Evolutionary conservation across 2,113 vertebrate species (phyloP).

Genomic region (Pseudorectes ferrugineus): DNA sequence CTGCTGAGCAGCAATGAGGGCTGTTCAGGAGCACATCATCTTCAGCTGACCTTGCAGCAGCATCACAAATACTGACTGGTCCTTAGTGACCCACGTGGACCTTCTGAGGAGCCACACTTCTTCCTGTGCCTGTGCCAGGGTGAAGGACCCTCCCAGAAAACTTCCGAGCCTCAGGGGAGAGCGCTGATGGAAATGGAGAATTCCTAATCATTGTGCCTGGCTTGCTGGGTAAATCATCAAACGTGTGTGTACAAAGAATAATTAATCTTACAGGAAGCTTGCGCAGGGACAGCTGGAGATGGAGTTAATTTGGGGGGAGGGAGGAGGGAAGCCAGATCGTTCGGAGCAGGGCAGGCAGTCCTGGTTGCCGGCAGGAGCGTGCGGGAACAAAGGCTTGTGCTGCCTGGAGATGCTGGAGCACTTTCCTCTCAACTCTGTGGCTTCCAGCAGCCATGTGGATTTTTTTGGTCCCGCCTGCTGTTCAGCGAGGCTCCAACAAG

Average conservation of each 20-base stretch:
- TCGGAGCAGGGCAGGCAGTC: not conserved
- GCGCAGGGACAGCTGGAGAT: constrained; percentile 3
- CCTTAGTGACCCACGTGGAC: not conserved
- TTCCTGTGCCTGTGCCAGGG: not conserved
- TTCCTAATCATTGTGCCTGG: constrained; percentile 1
- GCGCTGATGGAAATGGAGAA: not conserved
- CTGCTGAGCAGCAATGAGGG: not conserved
- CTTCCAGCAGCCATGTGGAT: not conserved
- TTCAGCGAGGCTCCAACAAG: not conserved
- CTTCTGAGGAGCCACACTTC: not conserved
- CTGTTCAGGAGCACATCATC: not conserved
- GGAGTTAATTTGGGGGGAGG: constrained; percentile 28
- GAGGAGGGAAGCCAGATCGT: not conserved
- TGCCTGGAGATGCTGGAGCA: not conserved
- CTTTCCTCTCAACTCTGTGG: not conserved
- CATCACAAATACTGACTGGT: not conserved
- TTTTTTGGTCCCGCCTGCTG: not conserved
- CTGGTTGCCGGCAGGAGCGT: not conserved
- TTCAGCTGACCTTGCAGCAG: not conserved
- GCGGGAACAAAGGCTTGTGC: not conserved
- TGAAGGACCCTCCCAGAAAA: not conserved
- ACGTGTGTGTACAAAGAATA: constrained; percentile 14
- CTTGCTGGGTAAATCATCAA: constrained; percentile 56
- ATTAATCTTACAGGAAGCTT: constrained; percentile 55
- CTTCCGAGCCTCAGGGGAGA: not conserved